These are phyloP conservation scores for Drosophila repletoides DNA, from an alignment of 1,140 invertebrate genomes.

Conservation along the genomic window DNA sequence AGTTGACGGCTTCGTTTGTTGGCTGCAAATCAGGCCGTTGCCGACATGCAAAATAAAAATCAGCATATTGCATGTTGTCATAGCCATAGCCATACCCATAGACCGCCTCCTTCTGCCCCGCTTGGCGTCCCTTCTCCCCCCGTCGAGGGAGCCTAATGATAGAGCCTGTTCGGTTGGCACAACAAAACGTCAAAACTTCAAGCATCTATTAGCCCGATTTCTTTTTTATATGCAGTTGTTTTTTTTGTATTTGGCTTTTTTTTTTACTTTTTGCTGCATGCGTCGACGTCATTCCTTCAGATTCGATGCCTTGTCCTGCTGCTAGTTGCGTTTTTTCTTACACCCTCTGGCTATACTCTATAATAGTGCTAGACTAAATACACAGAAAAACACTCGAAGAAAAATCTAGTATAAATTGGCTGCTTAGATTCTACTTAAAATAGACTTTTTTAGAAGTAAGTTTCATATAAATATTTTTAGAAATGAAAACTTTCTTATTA, in stretches of 20 bases:
- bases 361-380: slow-evolving; percentile 51
- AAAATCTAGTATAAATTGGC: too few relatives aligned
- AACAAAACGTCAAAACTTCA: slow-evolving; percentile 76
- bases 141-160: slow-evolving; percentile 58
- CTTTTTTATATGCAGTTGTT: too few relatives aligned
- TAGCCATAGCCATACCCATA: slow-evolving; percentile 19
- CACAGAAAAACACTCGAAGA: not conserved
- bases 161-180: slow-evolving; percentile 49
- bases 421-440: too few relatives aligned
- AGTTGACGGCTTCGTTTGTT: slow-evolving; percentile 73
- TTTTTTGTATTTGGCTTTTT: slow-evolving; percentile 44
- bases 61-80: slow-evolving; percentile 78
- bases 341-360: slow-evolving; percentile 28
- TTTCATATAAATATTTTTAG: too few relatives aligned
- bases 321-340: slow-evolving; percentile 11
- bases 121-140: not conserved
- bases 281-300: slow-evolving; percentile 18
- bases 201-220: slow-evolving; percentile 73
- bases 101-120: not conserved
- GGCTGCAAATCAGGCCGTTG: slow-evolving; percentile 44
- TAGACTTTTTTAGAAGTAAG: too few relatives aligned
- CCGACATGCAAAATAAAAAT: slow-evolving; percentile 75
- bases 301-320: slow-evolving; percentile 22
- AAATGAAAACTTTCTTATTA: too few relatives aligned
- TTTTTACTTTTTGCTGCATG: slow-evolving; percentile 8